phyloP scores from a whole-genome alignment of 1,140 invertebrate species.

The Panagrolaimus sp. region DNA sequence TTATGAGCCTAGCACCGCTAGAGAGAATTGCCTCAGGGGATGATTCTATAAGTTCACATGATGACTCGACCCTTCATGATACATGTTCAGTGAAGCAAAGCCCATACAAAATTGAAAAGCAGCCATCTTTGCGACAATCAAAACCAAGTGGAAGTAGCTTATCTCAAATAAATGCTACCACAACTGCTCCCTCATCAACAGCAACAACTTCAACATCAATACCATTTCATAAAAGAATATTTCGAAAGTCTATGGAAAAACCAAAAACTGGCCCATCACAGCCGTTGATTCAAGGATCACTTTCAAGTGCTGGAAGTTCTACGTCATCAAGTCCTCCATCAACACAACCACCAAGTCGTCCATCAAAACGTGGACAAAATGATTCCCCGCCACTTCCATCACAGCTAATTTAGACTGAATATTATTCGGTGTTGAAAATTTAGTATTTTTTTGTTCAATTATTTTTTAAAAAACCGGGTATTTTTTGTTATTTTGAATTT shows the following conservation, averaged over 20 bases:
- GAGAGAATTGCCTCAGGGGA: conserved; percentile 8
- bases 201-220: not conserved
- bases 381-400: no score
- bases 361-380: no score
- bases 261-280: conserved; percentile 5
- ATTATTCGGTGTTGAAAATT: no score
- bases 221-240: conserved; percentile 1
- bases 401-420: no score
- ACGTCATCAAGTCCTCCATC: not conserved
- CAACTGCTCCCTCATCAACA: not conserved
- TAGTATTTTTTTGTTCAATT: no score
- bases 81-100: conserved; percentile 4
- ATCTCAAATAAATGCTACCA: not conserved
- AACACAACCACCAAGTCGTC: no score
- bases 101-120: not conserved
- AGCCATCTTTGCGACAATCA: not conserved
- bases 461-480: no score
- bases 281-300: not conserved
- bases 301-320: not conserved
- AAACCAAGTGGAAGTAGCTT: conserved; percentile 4
- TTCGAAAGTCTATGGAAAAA: not conserved
- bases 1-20: conserved; percentile 22
- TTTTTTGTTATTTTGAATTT: no score
- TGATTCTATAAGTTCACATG: conserved; percentile 21
- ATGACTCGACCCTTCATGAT: conserved; percentile 35